phyloP scores from a whole-genome alignment of 64 coral and sea anemone species.

The Actinia tenebrosa region DNA sequence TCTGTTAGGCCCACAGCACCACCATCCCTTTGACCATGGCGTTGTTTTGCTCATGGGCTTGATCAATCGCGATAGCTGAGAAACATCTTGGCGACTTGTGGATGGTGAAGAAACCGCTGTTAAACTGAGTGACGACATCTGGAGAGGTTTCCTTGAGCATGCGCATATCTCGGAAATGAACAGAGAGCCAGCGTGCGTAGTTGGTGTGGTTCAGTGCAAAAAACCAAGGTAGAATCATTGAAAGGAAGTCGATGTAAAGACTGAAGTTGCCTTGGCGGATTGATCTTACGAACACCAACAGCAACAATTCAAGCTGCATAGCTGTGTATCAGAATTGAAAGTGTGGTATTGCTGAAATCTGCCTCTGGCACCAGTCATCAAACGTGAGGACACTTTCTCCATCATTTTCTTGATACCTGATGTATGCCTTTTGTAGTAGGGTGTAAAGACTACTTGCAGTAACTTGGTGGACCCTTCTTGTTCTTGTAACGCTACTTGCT shows the following conservation, averaged over 20 bases:
- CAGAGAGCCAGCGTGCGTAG: constrained; percentile 25
- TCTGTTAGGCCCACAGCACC: constrained; percentile 32
- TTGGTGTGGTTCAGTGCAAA: constrained; percentile 40
- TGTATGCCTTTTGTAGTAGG: constrained; percentile 24
- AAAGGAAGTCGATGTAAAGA: background rate
- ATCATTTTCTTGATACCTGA: background rate
- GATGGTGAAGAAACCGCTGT: background rate
- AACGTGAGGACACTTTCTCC: constrained; percentile 2
- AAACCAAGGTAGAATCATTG: background rate
- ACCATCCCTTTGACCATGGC: constrained; percentile 22
- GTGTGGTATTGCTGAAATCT: constrained; percentile 31
- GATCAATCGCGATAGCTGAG: constrained; percentile 23
- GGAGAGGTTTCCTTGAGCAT: background rate
- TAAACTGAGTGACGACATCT: background rate
- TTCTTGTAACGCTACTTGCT: background rate
- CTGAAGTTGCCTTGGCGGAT: constrained; percentile 29
- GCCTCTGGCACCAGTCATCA: constrained; percentile 18
- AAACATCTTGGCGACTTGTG: background rate
- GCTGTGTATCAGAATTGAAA: constrained; percentile 50
- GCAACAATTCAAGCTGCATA: constrained; percentile 17
- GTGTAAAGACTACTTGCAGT: constrained; percentile 24
- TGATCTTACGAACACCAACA: constrained; percentile 29
- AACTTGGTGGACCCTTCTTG: constrained; percentile 33
- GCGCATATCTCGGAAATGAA: constrained; percentile 34
- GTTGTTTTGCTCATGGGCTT: constrained; percentile 46